Evolutionary conservation across 2,888 invertebrate genomes (phyloP), one percentile per base, ranked within the genome.

Genomic region (Corythucha ciliata): DNA sequence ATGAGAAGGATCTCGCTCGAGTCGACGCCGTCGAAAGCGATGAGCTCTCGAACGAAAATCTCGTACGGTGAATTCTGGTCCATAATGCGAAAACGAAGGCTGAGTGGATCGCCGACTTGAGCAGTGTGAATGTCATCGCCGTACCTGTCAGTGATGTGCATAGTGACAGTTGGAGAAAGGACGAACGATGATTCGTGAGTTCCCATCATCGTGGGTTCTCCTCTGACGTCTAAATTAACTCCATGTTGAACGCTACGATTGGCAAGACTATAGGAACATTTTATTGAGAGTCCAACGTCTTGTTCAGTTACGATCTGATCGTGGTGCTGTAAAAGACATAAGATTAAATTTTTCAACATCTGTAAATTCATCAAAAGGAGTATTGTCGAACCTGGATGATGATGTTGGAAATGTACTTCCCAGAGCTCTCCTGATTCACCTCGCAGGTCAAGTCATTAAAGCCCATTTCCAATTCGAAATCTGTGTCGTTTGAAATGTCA

Each of bases 1-100:
- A 72, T 68, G n/a, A 72, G 63, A 3, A 69, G 58, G 51, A 72
- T 70, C 61, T 72, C 71, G 55, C 65, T 63, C 39, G 61, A 62
- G 56, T 68, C 69, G 34, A 67, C 62, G 12, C 71, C 71, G 58
- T 72, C 72, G 63, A 69, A 65, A 16, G 72, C 72, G 18, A 71
- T 63, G 41, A 72, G 60, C 55, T 72, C 70, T 14, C 71, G 62
- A 10, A 72, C 71, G 61, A 72, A 71, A 34, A 72, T 70, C 59
- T 71, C 69, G 57, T 71, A 72, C 2, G 70, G 70, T 26, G 65
- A 67, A 55, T 66, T 60, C 27, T 54, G 45, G 53, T 71, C 71
- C 3, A 65, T 59, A 49, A 72, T 69, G 54, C 68, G 67, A 54
- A 72, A 72, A 33, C 68, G 63, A n/a, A 72, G 65, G 29, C 68